Base-by-base conservation (phyloP, 2,888 invertebrate genomes). In the Pteria penguin region DNA sequence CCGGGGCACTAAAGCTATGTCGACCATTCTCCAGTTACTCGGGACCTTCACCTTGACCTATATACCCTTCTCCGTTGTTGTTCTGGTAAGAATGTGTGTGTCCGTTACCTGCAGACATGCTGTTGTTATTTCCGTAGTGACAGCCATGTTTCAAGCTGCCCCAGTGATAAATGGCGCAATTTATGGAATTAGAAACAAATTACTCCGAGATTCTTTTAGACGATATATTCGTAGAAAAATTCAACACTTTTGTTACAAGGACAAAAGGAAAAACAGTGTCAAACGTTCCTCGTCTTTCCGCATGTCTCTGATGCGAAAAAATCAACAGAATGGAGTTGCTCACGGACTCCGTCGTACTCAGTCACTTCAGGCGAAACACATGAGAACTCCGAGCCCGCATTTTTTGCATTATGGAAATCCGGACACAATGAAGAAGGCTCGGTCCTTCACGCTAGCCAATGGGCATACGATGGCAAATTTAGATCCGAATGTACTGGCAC, bases 1-100 rank as follows among this genome's bases (percentile, higher is more conserved):
- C 5, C 82, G 87, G 52, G 88, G 88, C 1, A 87, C 88, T 5
- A 87, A 88, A 67, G 89, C 89, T 60, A 88, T 89, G 86, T 84
- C 86, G 27, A 89, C 89, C 22, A 89, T 89, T 36, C 81, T 89
- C 33, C 88, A 89, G 72, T 80, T 88, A 26, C 83, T 88, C 18
- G 88, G 88, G 4, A 84, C 88, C n/a, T 87, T 87, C 76, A 84
- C 86, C 2, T 62, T 88, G 24, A 87, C 87, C 18, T 89, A 89
- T 76, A 81, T 89, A 61, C 89, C 89, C 11, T 85, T 85, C 68
- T 85, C 87, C 33, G 80, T 88, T 65, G 84, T 87, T 58, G 78
- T 88, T 36, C 65, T 84, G 1, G 71, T 83, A 18, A 83, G 83
- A 68, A 73, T 82, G 5, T 78, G 80, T 29, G 77, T 78, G 24